Evolutionary conservation across 2,888 invertebrate species (phyloP), one percentile per base, ranked within the genome.

Genomic region (Tenthredo distinguenda): DNA sequence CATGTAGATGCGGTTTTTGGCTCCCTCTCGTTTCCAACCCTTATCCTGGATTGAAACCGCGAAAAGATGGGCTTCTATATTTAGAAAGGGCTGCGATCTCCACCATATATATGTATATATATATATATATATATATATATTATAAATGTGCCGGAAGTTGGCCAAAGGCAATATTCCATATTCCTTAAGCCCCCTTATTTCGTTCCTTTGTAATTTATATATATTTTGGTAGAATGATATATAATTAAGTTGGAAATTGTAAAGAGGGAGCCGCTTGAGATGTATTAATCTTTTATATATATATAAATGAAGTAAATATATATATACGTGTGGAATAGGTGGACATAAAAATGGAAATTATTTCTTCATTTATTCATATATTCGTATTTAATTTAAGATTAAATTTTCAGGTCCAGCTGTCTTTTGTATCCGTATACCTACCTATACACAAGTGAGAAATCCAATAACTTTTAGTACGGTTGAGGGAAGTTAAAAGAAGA

Each of bases 1-100:
- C 68, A 68, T 68, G 68, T 68, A 68, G 68, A 68, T 68, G 68
- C 34, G 68, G 34, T 72, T 43, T 72, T 72, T 72, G 26, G n/a
- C 72, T 72, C 72, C 43, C 72, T 72, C 40, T 43, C 72, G 7
- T 40, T 72, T 40, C 72, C 72, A 72, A 43, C 72, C 43, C 72
- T 72, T 72, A 72, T 43, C 40, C 72, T 43, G 72, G 72, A 72
- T 72, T 72, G 72, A 72, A 72, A 72, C 72, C 72, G 40, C 72
- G 72, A 72, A 43, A 40, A 72, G 72, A 43, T 72, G 72, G 72
- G 72, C 21, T 72, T 72, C 72, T 72, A 72, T 72, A 72, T 72
- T 72, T 40, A 72, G 40, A 72, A 40, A n/a, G 72, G 21, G 72
- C 72, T 72, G 9, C 72, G 21, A 43, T 43, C 72, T 43, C 72